Percentiles rank a stretch among this genome's conserved stretches.
phyloP scores from a whole-genome alignment of 2,888 invertebrate species.

The Lacanobia wlatinum region DNA sequence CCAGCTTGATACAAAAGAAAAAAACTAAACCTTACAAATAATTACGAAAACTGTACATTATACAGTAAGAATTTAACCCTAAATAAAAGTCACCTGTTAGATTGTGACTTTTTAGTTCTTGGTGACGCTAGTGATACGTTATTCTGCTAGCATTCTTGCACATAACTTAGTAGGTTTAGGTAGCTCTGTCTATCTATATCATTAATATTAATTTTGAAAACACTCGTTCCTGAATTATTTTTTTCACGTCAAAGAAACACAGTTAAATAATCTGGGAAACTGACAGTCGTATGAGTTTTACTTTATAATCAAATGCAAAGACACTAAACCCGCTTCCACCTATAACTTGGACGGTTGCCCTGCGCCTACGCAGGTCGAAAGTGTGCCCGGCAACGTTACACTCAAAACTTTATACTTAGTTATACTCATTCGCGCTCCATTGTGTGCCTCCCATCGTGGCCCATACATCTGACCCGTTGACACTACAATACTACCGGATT shows the following conservation, averaged over 20 bases:
- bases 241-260: neutral
- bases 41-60: too few species aligned
- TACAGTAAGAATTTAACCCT: too few species aligned
- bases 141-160: neutral
- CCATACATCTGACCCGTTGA: slow-evolving; percentile 67
- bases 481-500: slow-evolving; percentile 70
- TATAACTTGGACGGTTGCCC: slow-evolving; percentile 39
- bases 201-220: too few species aligned
- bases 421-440: slow-evolving; percentile 65
- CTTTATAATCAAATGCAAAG: too few species aligned
- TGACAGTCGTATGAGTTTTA: too few species aligned
- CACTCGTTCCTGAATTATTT: too few species aligned
- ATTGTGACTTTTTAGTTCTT: too few species aligned
- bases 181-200: neutral
- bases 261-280: neutral
- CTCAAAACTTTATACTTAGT: slow-evolving; percentile 64
- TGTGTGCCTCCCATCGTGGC: slow-evolving; percentile 57
- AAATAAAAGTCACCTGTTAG: too few species aligned
- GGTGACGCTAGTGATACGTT: too few species aligned
- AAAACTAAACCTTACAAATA: too few species aligned
- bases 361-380: slow-evolving; percentile 79
- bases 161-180: neutral
- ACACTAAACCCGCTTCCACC: slow-evolving; percentile 44
- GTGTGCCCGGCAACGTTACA: slow-evolving; percentile 70
- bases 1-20: too few species aligned